Base-by-base conservation (phyloP, 35 echinoderm and acorn worm genomes). In the Apostichopus californicus region DNA sequence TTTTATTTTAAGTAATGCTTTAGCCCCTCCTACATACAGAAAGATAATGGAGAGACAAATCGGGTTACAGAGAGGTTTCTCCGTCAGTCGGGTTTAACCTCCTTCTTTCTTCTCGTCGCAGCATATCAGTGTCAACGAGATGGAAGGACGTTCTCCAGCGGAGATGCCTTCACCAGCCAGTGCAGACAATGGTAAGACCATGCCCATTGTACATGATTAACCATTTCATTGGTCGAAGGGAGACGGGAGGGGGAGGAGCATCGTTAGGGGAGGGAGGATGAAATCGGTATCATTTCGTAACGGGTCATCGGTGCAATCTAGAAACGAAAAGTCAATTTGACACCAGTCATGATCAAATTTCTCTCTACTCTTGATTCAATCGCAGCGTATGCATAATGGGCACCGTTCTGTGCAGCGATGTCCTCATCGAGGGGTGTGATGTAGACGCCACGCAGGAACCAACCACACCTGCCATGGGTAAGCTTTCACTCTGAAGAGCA, bases 131-230 rank as follows among this genome's bases (percentile, higher is more conserved):
- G 80, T 26, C 7, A 56, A 56, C 46, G 12, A 55, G 17, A 83
- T 55, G 80, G 80, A 56, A n/a, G 1, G 56, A 12, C 80, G 6
- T 83, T 55, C 80, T 55, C 5, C 80, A 56, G 9, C 18, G 80
- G 80, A 8, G 52, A 83, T 9, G 18, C 3, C 56, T 83, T 83
- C 14, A 20, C 5, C 6, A 2, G 3, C 55, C 9, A 53, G 15
- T 83, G 80, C 28, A 46, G 80, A 53, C 80, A 83, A 15, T 83
- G 80, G 80, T 83, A 54, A 83, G 80, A 56, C 17, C 20, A 79
- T 0, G 34, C 34, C 34, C 34, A 46, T 46, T 46, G 34, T 46
- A 46, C 34, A 46, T 4, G 34, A 46, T 46, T 2, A 3, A 46
- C 34, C 3, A 46, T 46, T 46, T 46, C 34, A 46, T 46, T 46